Evolutionary conservation across 2,113 vertebrate species (phyloP), one percentile per base, ranked within the genome.

Genomic region (Fulica atra): DNA sequence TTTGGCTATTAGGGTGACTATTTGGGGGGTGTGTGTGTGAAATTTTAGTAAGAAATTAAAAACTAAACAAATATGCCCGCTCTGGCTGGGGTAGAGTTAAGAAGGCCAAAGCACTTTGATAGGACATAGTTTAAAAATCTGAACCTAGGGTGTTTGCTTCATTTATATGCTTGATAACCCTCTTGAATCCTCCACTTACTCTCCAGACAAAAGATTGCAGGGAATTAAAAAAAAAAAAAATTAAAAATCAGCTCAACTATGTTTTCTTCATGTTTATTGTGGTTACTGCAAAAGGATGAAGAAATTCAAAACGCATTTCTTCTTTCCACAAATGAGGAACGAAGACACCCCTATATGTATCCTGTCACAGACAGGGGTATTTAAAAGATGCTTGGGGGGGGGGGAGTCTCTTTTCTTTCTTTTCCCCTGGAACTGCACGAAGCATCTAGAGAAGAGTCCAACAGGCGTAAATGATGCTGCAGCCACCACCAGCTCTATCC

Each of bases 401-500:
- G 84, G 81, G 88, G 31, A 42, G 7, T 38, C 17, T 86, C 6
- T 76, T 92, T 31, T 87, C 54, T 71, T 81, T 65, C 10, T 73
- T 70, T 72, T 46, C 4, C 13, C 15, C 23, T 61, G 42, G 21
- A 92, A 19, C 19, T 73, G 28, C n/a, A 28, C 2, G 1, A 81
- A 76, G n/a, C 48, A 48, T 35, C 23, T 57, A 42, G 51, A 69
- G 40, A 46, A 82, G 81, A 81, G 7, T 3, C 19, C 24, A 44
- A 35, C 0, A 3, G n/a, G 56, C 66, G 11, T 0, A 0, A 86
- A 29, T 0, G 7, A 60, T 77, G 46, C 60, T 2, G 3, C 71
- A 92, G 42, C 13, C 3, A 4, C 21, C 25, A n/a, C 23, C 33
- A 70, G 21, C 48, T 77, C 46, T 11, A 23, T 44, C 17, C n/a